These are phyloP conservation scores for Onychorhynchus coronatus DNA, from an alignment of 2,113 vertebrate genomes.

Conservation along the genomic window DNA sequence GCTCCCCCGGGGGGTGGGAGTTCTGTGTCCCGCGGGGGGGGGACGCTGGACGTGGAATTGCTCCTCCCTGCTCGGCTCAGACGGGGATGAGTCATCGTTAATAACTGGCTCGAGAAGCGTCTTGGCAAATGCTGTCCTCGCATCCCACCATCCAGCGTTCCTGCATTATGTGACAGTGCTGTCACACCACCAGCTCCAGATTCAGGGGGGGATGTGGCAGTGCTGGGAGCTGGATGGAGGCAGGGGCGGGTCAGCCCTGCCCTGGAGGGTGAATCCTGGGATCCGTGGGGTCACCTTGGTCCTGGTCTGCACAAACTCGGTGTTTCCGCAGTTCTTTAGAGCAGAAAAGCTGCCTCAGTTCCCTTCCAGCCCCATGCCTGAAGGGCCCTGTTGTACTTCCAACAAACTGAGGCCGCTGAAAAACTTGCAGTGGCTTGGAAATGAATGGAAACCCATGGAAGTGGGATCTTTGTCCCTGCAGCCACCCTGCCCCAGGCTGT, in stretches of 20 bases:
- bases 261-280: neutral
- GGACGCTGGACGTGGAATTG: neutral
- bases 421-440: neutral
- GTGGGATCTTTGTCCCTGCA: neutral
- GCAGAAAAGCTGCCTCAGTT: neutral
- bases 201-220: neutral
- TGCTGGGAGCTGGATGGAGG: neutral
- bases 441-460: neutral
- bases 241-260: neutral
- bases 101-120: neutral
- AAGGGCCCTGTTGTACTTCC: neutral
- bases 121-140: neutral
- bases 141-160: neutral
- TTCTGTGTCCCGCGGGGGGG: neutral
- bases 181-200: neutral
- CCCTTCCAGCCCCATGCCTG: neutral
- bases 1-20: neutral
- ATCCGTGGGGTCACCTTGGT: neutral
- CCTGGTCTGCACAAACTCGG: neutral
- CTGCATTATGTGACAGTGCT: neutral
- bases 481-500: neutral
- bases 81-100: conserved; percentile 3
- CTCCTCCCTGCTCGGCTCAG: neutral
- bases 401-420: neutral
- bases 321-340: neutral